These are phyloP conservation scores for Hydractinia echinata DNA, from an alignment of 30 jellyfish, hydroid and myxozoan genomes.

Conservation along the genomic window DNA sequence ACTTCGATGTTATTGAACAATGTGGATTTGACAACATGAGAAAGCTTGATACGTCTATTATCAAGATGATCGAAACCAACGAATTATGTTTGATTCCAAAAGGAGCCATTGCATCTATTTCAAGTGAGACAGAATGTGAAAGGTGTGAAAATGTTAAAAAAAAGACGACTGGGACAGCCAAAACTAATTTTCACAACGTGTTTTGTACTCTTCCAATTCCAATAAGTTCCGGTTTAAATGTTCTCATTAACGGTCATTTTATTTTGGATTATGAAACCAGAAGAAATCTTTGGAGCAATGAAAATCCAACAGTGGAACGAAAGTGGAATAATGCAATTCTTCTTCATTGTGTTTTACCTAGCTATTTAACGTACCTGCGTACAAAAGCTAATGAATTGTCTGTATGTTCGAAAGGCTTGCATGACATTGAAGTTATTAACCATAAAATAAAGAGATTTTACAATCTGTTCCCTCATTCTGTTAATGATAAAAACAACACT, in stretches of 20 bases:
- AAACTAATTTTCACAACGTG: constrained; percentile 23
- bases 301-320: constrained; percentile 26
- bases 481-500: background rate
- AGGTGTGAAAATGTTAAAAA: background rate
- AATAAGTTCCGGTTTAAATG: constrained; percentile 42
- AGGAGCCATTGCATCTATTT: constrained; percentile 50
- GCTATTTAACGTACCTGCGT: constrained; percentile 38
- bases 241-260: constrained; percentile 63
- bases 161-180: background rate
- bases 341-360: constrained; percentile 54
- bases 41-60: background rate
- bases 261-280: constrained; percentile 72
- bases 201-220: constrained; percentile 62
- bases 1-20: constrained; percentile 25
- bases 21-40: constrained; percentile 33
- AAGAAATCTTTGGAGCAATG: constrained; percentile 40
- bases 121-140: background rate
- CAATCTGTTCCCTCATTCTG: constrained; percentile 23
- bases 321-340: constrained; percentile 54
- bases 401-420: background rate
- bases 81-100: constrained; percentile 44
- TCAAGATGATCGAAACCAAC: constrained; percentile 11
- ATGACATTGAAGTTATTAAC: background rate
- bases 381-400: background rate
- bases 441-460: background rate